Conservation (phyloP, 2,113 vertebrate species). For the Vanacampus margaritifer region DNA sequence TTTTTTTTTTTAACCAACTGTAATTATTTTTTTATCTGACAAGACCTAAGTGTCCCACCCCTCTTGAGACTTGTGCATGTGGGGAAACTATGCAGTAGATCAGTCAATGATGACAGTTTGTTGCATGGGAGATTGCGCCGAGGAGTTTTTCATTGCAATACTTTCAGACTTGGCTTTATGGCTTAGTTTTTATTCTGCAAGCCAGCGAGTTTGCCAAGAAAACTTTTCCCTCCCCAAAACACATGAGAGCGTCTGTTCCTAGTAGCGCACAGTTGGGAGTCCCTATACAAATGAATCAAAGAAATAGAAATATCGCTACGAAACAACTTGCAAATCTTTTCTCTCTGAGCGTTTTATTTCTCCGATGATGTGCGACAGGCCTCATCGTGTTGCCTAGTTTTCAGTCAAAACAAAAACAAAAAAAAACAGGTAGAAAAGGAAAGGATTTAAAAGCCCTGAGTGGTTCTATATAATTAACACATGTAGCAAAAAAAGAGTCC, state of each 20-base stretch:
- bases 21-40: background rate
- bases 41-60: background rate
- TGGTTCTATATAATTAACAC: slow-evolving; percentile 7
- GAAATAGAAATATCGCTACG: background rate
- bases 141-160: slow-evolving; percentile 1
- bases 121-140: background rate
- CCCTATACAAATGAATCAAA: background rate
- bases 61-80: background rate
- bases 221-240: background rate
- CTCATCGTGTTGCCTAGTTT: slow-evolving; percentile 1
- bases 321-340: background rate
- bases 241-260: background rate
- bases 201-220: slow-evolving; percentile 7
- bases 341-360: slow-evolving; percentile 3
- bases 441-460: background rate
- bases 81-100: background rate
- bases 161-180: slow-evolving; percentile 4
- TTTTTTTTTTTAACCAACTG: no score
- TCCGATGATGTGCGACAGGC: background rate
- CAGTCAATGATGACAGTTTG: background rate
- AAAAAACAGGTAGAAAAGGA: slow-evolving; percentile 2
- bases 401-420: slow-evolving; percentile 6
- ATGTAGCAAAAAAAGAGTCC: slow-evolving; percentile 19
- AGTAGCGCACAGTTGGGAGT: slow-evolving; percentile 6
- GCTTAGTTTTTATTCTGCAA: slow-evolving; percentile 16